Conservation (phyloP, 2,113 vertebrate species). For the Melanerpes aurifrons region DNA sequence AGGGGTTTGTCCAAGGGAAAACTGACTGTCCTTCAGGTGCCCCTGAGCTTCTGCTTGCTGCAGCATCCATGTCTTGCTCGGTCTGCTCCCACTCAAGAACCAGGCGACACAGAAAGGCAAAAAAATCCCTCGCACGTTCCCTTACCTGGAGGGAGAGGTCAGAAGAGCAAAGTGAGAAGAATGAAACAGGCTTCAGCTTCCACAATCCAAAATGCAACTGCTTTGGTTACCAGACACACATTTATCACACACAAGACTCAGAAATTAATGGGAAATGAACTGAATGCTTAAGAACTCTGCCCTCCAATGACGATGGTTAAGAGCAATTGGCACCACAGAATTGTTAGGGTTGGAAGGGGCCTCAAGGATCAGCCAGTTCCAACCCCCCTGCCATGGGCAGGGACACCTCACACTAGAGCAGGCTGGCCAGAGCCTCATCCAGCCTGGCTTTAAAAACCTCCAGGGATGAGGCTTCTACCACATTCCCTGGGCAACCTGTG, state of each 20-base stretch:
- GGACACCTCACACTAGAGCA: no score
- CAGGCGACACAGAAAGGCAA: slow-evolving; percentile 85
- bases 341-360: no score
- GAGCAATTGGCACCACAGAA: neutral
- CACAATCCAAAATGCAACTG: neutral
- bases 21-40: slow-evolving; percentile 18
- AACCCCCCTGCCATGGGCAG: no score
- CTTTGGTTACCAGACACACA: neutral
- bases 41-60: slow-evolving; percentile 19
- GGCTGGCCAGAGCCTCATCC: no score
- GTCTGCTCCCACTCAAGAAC: slow-evolving; percentile 68
- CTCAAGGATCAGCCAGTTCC: no score
- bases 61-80: neutral
- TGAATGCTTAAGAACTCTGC: neutral
- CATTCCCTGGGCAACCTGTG: no score
- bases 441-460: no score
- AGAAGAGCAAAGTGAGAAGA: neutral
- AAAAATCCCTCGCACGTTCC: slow-evolving; percentile 87
- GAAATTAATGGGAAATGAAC: neutral
- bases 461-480: no score
- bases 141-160: slow-evolving; percentile 80
- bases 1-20: slow-evolving; percentile 49
- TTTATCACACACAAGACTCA: neutral
- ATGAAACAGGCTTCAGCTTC: neutral
- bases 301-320: neutral